Conservation (phyloP, 2,113 vertebrate genomes). For the Peromyscus polionotus region DNA sequence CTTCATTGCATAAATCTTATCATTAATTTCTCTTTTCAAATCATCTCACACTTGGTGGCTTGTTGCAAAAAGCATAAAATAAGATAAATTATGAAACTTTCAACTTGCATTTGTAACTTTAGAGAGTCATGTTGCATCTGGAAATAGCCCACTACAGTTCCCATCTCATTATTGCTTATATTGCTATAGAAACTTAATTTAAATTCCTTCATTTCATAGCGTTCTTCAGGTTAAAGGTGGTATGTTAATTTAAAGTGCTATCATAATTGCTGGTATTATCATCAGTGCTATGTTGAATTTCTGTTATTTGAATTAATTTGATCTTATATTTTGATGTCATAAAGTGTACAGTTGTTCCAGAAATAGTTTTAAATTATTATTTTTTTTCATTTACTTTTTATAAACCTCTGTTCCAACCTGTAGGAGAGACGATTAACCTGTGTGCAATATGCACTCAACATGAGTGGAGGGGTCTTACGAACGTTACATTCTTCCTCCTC, state of each 20-base stretch:
- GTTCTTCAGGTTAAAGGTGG: constrained; percentile 39
- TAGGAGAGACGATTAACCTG: background rate
- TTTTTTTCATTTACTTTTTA: constrained; percentile 25
- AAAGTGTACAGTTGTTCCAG: constrained; percentile 17
- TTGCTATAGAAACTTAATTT: constrained; percentile 68
- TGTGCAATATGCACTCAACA: background rate
- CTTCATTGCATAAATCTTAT: constrained; percentile 48
- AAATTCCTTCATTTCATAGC: constrained; percentile 46
- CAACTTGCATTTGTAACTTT: constrained; percentile 28
- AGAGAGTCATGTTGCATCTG: constrained; percentile 44
- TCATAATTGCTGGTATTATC: constrained; percentile 43
- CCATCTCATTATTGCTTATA: constrained; percentile 44
- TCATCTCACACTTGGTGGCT: background rate
- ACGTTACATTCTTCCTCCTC: background rate
- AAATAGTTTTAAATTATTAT: background rate
- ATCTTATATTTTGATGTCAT: constrained; percentile 35
- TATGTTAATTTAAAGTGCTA: background rate
- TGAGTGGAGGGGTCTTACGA: background rate
- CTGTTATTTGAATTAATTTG: constrained; percentile 57
- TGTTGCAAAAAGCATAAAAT: background rate
- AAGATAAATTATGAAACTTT: background rate
- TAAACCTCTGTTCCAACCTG: background rate
- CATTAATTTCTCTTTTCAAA: constrained; percentile 66
- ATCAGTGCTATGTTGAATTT: constrained; percentile 40
- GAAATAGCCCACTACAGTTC: constrained; percentile 59